Percentiles rank a stretch among this genome's conserved stretches.
Conservation (phyloP, 2,113 vertebrate species). For the Mus spicilegus region DNA sequence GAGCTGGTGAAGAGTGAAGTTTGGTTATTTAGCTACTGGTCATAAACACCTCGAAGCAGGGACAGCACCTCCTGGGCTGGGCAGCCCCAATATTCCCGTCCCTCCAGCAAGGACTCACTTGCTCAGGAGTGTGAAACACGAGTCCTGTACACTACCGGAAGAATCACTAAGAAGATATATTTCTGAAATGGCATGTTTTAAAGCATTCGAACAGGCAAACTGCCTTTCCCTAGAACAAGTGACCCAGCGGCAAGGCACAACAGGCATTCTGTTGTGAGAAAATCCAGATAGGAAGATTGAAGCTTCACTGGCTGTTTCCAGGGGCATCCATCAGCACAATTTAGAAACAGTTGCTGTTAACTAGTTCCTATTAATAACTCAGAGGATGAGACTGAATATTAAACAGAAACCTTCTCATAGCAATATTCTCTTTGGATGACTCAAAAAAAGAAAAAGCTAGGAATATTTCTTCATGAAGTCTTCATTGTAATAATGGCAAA, state of each 20-base stretch:
- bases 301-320: neutral
- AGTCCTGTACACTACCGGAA: neutral
- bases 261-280: conserved; percentile 39
- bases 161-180: neutral
- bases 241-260: too few relatives aligned
- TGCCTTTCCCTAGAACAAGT: neutral
- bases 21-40: neutral
- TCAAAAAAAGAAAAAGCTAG: conserved; percentile 17
- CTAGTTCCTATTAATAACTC: conserved; percentile 51
- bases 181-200: conserved; percentile 41
- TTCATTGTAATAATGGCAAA: neutral
- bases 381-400: conserved; percentile 57
- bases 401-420: conserved; percentile 39
- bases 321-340: conserved; percentile 52
- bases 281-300: neutral
- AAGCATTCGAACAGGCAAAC: conserved; percentile 53
- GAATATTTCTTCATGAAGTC: neutral
- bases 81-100: neutral
- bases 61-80: neutral
- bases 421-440: conserved; percentile 50
- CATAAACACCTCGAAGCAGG: neutral
- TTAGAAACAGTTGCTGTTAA: conserved; percentile 51
- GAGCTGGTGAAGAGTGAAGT: neutral
- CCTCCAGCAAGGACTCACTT: neutral
- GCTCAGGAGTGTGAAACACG: neutral